A percentile compares a stretch with the other conserved stretches of the same genome.
phyloP scores from a whole-genome alignment of 92 coral and sea anemone species.

The Bergia sp. region DNA sequence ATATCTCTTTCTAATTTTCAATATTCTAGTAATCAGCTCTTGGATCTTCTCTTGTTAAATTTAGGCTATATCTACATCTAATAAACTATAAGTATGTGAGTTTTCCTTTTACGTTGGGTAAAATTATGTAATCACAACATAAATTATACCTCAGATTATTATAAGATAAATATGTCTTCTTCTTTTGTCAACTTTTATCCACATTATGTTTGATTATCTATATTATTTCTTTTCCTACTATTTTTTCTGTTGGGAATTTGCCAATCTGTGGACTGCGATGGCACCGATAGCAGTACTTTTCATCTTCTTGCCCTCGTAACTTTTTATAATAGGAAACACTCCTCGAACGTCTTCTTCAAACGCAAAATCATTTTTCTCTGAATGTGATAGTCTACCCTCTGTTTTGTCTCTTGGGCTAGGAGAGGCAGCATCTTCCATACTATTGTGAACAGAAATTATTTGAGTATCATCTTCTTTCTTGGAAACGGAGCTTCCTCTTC shows the following conservation, averaged over 20 bases:
- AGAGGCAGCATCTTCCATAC: neutral
- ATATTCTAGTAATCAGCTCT: too few species aligned
- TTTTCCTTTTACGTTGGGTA: too few species aligned
- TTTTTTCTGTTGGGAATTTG: neutral
- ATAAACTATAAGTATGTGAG: too few species aligned
- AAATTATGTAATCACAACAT: too few species aligned
- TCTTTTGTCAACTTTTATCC: neutral
- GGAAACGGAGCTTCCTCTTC: neutral
- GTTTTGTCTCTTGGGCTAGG: neutral
- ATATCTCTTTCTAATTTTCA: too few species aligned
- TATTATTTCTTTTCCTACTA: neutral
- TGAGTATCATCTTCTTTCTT: neutral
- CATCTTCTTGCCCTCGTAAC: neutral
- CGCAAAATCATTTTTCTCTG: slow-evolving; percentile 5
- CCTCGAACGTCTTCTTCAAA: slow-evolving; percentile 28
- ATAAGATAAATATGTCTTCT: too few species aligned
- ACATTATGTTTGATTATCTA: neutral
- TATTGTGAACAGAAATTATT: neutral
- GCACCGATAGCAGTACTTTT: slow-evolving; percentile 28
- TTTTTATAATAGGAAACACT: slow-evolving; percentile 27
- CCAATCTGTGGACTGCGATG: neutral
- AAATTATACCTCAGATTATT: neutral
- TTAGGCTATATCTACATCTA: too few species aligned
- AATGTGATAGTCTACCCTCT: neutral
- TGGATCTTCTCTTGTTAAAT: too few species aligned